Base-by-base conservation (phyloP, 1,140 invertebrate species). In the Octopus bimaculoides region DNA sequence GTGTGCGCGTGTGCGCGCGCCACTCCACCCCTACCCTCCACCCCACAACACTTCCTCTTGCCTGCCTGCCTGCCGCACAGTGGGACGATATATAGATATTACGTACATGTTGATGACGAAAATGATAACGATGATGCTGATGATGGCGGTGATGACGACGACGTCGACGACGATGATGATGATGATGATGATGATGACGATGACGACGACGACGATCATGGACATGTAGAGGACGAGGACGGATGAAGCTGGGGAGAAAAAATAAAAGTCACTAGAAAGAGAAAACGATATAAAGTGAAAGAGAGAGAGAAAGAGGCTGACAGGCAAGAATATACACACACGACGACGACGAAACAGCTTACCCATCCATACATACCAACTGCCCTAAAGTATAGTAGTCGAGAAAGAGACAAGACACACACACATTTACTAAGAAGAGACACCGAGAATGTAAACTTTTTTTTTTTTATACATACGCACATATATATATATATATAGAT, bases 191-290 rank as follows among this genome's bases (percentile, higher is more conserved):
- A 69, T 69, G 66, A 69, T 69, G 56, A 9, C 56, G 7, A 17
- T 61, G 56, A 61, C 17, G 66, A 5, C 26, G 66, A 14, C 26
- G 66, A 71, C 26, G 9, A 71, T 71, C 66, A 71, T 71, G 26
- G 66, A 71, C 66, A 71, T 14, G 26, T 71, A 71, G 66, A 71
- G 66, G 66, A 71, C 66, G 66, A n/a, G 17, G 66, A 71, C 66
- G 26, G 17, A 71, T 20, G 26, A 41, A 41, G 26, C 26, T 41
- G 26, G 26, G 26, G 26, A 41, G 26, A 41, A 41, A 41, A 41
- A 41, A 41, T 41, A 41, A 41, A 41, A 41, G 26, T 41, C 26
- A 41, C 26, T 41, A 41, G 26, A 41, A 41, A 41, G 26, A 41
- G 26, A 41, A 41, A 41, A 41, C 26, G 26, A 41, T 41, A 41